Conservation (phyloP, 2,113 vertebrate species). For the Rhineura floridana region DNA sequence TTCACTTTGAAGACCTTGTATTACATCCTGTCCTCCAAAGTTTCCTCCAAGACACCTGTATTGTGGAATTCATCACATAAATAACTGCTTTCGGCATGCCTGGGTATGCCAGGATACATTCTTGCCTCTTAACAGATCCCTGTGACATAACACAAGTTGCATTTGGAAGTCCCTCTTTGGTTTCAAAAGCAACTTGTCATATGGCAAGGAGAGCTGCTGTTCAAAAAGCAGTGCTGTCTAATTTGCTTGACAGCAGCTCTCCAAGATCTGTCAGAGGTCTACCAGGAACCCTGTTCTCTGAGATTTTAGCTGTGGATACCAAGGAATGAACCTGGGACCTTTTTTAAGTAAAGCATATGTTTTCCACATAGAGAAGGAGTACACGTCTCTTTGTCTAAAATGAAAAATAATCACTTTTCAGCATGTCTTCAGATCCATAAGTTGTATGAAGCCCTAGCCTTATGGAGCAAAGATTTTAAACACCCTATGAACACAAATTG, state of each 20-base stretch:
- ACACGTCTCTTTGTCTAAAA: not conserved
- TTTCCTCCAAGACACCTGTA: not conserved
- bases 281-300: not conserved
- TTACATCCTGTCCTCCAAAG: not conserved
- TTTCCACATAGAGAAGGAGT: not conserved
- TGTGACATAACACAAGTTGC: not conserved
- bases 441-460: not conserved
- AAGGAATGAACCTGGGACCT: not conserved
- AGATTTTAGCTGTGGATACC: not conserved
- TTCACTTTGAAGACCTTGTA: not conserved
- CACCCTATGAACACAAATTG: not conserved
- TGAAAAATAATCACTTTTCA: not conserved
- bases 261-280: not conserved
- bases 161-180: not conserved
- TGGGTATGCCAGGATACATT: not conserved
- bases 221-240: not conserved
- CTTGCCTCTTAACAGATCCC: not conserved
- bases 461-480: not conserved
- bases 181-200: not conserved
- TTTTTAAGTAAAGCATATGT: not conserved
- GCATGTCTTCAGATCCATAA: not conserved
- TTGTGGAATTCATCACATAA: not conserved
- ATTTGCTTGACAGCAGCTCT: not conserved
- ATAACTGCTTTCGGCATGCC: not conserved
- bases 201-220: not conserved